These are phyloP conservation scores for Melikaiella ostensackeni DNA, from an alignment of 2,888 invertebrate species.

Conservation along the genomic window DNA sequence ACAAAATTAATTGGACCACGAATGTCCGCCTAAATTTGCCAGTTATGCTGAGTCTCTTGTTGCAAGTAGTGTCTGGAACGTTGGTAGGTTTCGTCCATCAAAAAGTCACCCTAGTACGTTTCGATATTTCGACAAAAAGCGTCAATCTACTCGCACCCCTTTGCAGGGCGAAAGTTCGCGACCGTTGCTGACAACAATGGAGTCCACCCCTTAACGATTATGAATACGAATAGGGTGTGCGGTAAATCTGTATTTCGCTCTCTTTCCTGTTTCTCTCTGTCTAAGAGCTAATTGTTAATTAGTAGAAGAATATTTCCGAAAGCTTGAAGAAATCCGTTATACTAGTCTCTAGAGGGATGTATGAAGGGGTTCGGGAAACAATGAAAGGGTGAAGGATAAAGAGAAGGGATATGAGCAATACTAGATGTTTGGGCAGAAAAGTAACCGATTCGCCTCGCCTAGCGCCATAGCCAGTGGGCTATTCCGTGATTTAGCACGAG, in stretches of 20 bases:
- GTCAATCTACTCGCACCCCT: constrained; percentile 50
- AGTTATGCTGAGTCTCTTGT: constrained; percentile 55
- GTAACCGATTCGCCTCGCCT: neutral
- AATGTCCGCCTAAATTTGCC: neutral
- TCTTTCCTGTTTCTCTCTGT: constrained; percentile 45
- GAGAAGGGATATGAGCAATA: neutral
- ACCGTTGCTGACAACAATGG: constrained; percentile 54
- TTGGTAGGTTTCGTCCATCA: neutral
- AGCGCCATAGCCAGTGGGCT: neutral
- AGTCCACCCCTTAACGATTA: constrained; percentile 57
- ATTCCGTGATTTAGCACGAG: constrained; percentile 60
- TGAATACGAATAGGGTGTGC: constrained; percentile 54
- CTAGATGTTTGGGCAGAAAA: neutral
- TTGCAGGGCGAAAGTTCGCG: constrained; percentile 48
- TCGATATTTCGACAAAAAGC: constrained; percentile 50
- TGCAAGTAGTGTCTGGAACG: constrained; percentile 47
- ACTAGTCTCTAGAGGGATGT: neutral
- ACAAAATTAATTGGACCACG: constrained; percentile 47
- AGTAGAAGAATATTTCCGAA: constrained; percentile 55
- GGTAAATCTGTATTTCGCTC: constrained; percentile 37
- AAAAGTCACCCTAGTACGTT: constrained; percentile 1
- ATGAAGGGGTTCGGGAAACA: neutral
- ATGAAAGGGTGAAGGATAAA: neutral
- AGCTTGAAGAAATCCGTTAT: constrained; percentile 51
- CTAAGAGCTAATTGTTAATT: constrained; percentile 54